These are phyloP conservation scores for Agrypnus murinus DNA, from an alignment of 2,888 invertebrate species.

Conservation along the genomic window DNA sequence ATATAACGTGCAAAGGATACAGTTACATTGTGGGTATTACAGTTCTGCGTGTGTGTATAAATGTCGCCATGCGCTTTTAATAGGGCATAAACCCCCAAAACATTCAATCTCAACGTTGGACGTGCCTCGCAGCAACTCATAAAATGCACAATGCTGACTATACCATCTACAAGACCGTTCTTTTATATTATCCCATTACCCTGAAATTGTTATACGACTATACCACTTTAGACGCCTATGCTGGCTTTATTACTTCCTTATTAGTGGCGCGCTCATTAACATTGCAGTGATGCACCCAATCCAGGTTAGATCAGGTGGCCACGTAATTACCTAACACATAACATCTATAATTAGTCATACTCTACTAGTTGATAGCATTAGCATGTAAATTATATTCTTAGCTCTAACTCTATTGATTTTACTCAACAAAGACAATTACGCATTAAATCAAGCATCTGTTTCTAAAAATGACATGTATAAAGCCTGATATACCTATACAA, in stretches of 20 bases:
- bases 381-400: too few species aligned
- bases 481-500: too few species aligned
- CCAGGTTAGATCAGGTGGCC: conserved; percentile 6
- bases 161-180: conserved; percentile 45
- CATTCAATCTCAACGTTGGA: conserved; percentile 57
- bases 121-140: conserved; percentile 53
- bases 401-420: too few species aligned
- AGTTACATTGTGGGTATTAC: conserved; percentile 30
- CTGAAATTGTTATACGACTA: conserved; percentile 29
- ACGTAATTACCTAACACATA: too few species aligned
- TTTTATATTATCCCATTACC: conserved; percentile 45
- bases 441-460: too few species aligned
- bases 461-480: too few species aligned
- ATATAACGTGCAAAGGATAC: conserved; percentile 32
- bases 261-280: conserved; percentile 20
- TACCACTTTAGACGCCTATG: conserved; percentile 32
- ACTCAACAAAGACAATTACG: too few species aligned
- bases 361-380: too few species aligned
- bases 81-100: conserved; percentile 56
- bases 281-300: conserved; percentile 4
- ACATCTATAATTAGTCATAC: too few species aligned
- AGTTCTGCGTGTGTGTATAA: conserved; percentile 23
- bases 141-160: conserved; percentile 53
- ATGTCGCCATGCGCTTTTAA: conserved; percentile 55
- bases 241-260: conserved; percentile 22